Evolutionary conservation across 2,113 vertebrate species (phyloP).

Genomic region (Nyctibius bracteatus): DNA sequence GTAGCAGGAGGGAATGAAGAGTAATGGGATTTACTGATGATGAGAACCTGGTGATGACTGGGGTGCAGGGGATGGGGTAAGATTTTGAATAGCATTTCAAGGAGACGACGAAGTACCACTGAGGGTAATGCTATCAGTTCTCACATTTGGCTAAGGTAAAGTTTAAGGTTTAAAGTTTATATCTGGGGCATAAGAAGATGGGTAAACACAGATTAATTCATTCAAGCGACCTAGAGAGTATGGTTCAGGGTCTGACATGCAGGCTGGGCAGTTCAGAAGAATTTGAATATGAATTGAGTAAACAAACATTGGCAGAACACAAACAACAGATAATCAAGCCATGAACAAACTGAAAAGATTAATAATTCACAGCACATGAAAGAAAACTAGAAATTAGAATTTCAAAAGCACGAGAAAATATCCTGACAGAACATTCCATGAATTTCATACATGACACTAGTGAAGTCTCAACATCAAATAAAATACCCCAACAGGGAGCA

Average conservation of each 20-base stretch:
- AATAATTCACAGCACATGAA: neutral
- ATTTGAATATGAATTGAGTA: neutral
- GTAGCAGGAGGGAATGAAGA: neutral
- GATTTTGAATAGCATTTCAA: neutral
- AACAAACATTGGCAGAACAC: neutral
- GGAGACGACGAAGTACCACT: neutral
- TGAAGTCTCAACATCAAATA: neutral
- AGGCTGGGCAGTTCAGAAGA: neutral
- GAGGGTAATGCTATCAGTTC: neutral
- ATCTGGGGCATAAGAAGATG: neutral
- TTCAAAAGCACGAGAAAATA: neutral
- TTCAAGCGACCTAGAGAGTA: neutral
- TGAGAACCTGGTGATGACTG: neutral
- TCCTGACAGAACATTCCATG: neutral
- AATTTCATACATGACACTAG: neutral
- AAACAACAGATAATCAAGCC: neutral
- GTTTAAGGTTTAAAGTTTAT: neutral
- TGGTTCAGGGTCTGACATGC: neutral
- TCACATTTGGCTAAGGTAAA: neutral
- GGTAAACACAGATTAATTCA: neutral
- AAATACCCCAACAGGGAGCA: neutral
- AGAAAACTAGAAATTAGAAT: neutral
- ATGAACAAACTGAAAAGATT: neutral
- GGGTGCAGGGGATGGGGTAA: neutral
- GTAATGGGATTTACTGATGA: neutral